phyloP scores from a whole-genome alignment of 2,113 vertebrate species.

The Ramphastos sulfuratus region DNA sequence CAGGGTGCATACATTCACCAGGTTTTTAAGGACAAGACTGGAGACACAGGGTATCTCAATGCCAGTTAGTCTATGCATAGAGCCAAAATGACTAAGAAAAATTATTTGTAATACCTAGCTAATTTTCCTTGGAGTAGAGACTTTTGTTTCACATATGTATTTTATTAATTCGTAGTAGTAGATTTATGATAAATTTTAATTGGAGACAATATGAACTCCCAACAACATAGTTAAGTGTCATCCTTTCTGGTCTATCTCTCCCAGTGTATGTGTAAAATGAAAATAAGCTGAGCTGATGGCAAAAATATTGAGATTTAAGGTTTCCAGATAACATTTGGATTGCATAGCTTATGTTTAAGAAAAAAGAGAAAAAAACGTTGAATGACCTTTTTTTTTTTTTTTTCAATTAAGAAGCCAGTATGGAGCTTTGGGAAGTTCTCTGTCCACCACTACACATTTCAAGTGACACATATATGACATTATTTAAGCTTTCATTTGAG shows the following conservation, averaged over 20 bases:
- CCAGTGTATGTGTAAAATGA: neutral
- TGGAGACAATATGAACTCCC: neutral
- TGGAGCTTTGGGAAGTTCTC: neutral
- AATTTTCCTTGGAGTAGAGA: neutral
- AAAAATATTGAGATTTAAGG: neutral
- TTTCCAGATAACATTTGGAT: too few relatives aligned
- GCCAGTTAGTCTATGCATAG: neutral
- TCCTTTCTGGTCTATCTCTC: neutral
- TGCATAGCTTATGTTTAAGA: too few relatives aligned
- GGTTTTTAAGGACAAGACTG: neutral
- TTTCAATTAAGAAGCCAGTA: neutral
- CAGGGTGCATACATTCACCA: neutral
- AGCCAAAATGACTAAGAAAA: neutral
- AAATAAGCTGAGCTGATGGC: neutral
- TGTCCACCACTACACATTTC: neutral
- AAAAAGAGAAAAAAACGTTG: too few relatives aligned
- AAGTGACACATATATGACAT: neutral
- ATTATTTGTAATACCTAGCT: neutral
- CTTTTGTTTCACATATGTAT: neutral
- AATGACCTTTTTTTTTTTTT: too few relatives aligned
- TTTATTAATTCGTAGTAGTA: neutral
- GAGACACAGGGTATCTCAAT: neutral
- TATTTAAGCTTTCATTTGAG: neutral
- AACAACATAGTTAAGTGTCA: neutral
- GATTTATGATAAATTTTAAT: neutral